Evolutionary conservation across 2,888 invertebrate genomes (phyloP), one percentile per base, ranked within the genome.

Genomic region (Chrysotoxum bicinctum): DNA sequence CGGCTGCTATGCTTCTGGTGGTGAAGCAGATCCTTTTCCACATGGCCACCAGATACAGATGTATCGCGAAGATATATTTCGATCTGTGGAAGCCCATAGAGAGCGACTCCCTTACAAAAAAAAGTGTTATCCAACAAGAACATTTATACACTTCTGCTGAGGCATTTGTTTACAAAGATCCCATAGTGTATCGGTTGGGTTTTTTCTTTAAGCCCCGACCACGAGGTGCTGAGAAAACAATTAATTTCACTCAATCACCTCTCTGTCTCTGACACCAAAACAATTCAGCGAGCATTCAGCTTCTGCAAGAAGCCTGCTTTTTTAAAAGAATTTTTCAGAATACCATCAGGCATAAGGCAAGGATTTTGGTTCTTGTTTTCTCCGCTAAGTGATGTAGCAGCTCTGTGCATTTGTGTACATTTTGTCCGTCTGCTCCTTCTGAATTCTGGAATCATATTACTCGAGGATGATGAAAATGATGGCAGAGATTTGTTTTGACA

Each of bases 401-500:
- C 16, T 62, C 40, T 45, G 73, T n/a, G 43, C 30, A 60, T 68
- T 54, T 83, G 58, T 80, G 76, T 43, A 58, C 21, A 40, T 16
- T 40, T 43, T 66, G 76, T 76, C 62, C 54, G 66, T 68, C 40
- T 45, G 69, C 64, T 81, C 50, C 81, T 82, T 70, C 77, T 74
- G 72, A 64, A 56, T 56, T 77, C 40, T 62, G 80, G 85, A 80
- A 76, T 87, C 85, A 80, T 90, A 90, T 91, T 90, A 89, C 90
- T 89, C 86, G 84, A 87, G 87, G 88, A 88, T 90, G 90, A 90
- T 91, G 90, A 90, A 88, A 88, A 91, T 90, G 90, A 90, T 91
- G 89, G 90, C 89, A 89, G 89, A 90, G 90, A 90, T 89, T 89
- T 91, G 90, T 91, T 91, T 91, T 91, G 91, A 91, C 91, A 90